Evolutionary conservation across 1,140 invertebrate species (phyloP), one percentile per base, ranked within the genome.

Genomic region (Platyura marginata): DNA sequence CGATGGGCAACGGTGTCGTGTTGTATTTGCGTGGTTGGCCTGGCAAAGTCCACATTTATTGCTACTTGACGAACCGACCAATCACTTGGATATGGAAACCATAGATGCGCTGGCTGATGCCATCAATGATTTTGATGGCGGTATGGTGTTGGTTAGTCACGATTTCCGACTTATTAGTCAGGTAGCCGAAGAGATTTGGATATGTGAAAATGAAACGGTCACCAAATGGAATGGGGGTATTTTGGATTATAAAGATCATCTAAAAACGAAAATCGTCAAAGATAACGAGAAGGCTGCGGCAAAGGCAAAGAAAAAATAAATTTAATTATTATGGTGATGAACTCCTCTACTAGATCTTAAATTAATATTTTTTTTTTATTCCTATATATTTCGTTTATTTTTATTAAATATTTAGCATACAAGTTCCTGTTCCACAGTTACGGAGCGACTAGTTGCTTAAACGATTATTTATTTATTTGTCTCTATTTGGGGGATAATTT

Each of bases 1-100:
- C 1, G 96, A 99, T 66, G 96, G 96, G 25, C 96, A 99, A 65
- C 69, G 94, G 42, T 98, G 96, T 66, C 79, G 96, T 48, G 92
- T 99, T 0, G 93, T 97, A 22, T 99, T 99, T 67, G 94, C 95
- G 3, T 98, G 86, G 82, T 65, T 94, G 39, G 88, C 90, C 1
- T 92, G 87, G 85, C 88, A 95, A 67, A 78, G 77, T 21, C 94
- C 94, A 4, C 93, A 98, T 69, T 65, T 98, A 43, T 67, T 98
- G 33, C 65, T 98, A 5, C 67, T 98, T 21, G 94, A 98, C 63
- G 94, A 98, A 75, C 95, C 94, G 49, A 98, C 94, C 19, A 98
- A 98, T 75, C 94, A 98, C 61, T 76, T 98, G 59, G 95, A 98
- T 57, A 96, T 98, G 79, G 95, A 99, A 67, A 97, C 93, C 0